These are phyloP conservation scores for Mustela erminea DNA, from an alignment of 2,797 vertebrate genomes.

Conservation along the genomic window DNA sequence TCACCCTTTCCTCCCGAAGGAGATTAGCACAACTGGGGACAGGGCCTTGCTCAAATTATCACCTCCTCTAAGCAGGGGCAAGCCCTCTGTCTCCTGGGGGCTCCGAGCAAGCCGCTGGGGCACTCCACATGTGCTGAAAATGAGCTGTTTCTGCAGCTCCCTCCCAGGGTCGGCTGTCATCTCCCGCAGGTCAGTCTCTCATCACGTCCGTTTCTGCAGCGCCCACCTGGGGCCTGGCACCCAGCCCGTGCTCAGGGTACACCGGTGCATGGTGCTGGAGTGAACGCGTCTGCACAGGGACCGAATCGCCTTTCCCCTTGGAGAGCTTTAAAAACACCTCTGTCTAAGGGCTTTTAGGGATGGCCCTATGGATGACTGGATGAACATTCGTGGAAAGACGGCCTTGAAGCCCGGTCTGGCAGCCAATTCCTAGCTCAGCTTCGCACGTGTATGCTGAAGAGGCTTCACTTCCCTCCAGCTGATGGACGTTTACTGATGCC, in stretches of 20 bases:
- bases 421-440: neutral
- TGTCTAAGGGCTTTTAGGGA: neutral
- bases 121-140: neutral
- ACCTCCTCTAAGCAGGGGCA: too few species aligned
- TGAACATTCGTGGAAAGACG: neutral
- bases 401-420: neutral
- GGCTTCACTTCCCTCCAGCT: neutral
- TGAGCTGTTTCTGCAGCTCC: neutral
- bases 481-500: neutral
- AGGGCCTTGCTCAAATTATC: neutral
- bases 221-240: neutral
- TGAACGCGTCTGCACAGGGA: neutral
- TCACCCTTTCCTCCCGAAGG: neutral
- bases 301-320: too few species aligned
- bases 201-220: rapidly evolving
- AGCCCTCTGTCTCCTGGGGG: too few species aligned
- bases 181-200: neutral
- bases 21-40: neutral
- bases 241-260: neutral
- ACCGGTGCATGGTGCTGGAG: neutral
- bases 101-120: neutral
- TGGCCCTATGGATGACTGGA: rapidly evolving
- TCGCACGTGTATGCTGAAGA: neutral
- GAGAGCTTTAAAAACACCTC: neutral
- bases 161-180: neutral